Conservation (phyloP, 2,113 vertebrate genomes). For the Lipophrys pholis region DNA sequence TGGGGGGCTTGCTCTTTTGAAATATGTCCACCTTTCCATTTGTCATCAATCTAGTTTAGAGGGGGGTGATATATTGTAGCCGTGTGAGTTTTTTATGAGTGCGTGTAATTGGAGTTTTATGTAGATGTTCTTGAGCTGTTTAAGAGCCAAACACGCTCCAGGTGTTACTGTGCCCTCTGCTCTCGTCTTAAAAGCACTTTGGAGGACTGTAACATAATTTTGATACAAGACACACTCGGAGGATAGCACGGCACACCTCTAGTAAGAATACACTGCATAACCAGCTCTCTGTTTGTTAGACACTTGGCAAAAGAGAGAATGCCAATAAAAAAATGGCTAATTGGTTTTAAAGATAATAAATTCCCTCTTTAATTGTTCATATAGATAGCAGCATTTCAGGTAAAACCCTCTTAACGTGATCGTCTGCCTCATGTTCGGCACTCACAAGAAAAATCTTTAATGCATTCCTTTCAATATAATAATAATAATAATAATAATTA, state of each 20-base stretch:
- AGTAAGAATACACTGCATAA: background rate
- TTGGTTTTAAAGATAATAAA: constrained; percentile 53
- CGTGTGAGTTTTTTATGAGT: constrained; percentile 67
- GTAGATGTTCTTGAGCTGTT: constrained; percentile 66
- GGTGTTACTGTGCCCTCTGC: constrained; percentile 61
- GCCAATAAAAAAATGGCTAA: constrained; percentile 33
- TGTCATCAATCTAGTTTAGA: constrained; percentile 69
- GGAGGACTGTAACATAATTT: constrained; percentile 20
- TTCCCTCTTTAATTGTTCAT: constrained; percentile 46
- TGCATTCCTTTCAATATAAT: constrained; percentile 5
- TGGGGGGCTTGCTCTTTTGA: constrained; percentile 65
- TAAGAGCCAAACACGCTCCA: constrained; percentile 66
- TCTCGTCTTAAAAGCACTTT: constrained; percentile 38
- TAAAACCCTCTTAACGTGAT: constrained; percentile 12
- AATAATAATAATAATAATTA: no score
- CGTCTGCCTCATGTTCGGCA: background rate
- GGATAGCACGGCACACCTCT: background rate
- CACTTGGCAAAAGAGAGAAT: constrained; percentile 5
- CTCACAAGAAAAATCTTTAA: constrained; percentile 12
- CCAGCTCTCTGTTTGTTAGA: background rate
- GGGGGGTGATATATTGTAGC: constrained; percentile 52
- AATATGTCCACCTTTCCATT: constrained; percentile 58
- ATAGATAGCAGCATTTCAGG: constrained; percentile 31
- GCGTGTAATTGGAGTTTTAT: constrained; percentile 76
- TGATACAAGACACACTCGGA: constrained; percentile 5